Evolutionary conservation across 2,888 invertebrate genomes (phyloP).

Genomic region (Drosophila nr. perissopoda): DNA sequence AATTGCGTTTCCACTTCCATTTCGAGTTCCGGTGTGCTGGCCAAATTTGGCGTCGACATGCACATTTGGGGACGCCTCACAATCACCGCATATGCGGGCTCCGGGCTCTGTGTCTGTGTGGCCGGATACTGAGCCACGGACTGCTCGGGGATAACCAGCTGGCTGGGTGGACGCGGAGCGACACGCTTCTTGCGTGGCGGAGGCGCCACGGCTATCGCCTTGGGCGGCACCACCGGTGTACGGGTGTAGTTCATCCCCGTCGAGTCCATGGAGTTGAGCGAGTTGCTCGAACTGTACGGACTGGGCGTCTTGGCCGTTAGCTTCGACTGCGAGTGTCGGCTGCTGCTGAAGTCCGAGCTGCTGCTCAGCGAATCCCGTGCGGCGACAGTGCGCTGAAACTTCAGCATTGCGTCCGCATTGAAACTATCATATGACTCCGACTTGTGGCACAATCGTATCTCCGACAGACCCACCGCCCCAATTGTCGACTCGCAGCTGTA

Average conservation of each 20-base stretch:
- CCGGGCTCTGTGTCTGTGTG: slow-evolving; percentile 17
- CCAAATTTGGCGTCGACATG: slow-evolving; percentile 83
- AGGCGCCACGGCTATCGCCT: slow-evolving; percentile 64
- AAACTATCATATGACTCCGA: slow-evolving; percentile 83
- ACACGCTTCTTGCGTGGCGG: slow-evolving; percentile 84
- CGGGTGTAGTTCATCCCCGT: slow-evolving; percentile 84
- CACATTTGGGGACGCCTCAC: slow-evolving; percentile 80
- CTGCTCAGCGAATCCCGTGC: slow-evolving; percentile 84
- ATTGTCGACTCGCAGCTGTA: slow-evolving; percentile 84
- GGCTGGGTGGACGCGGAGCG: slow-evolving; percentile 84
- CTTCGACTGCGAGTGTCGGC: slow-evolving; percentile 82
- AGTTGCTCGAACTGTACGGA: slow-evolving; percentile 85
- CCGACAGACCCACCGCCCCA: slow-evolving; percentile 85
- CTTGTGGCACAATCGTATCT: slow-evolving; percentile 84
- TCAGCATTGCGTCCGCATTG: slow-evolving; percentile 83
- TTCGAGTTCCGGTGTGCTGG: slow-evolving; percentile 37
- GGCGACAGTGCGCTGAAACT: slow-evolving; percentile 81
- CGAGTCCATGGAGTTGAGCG: slow-evolving; percentile 85
- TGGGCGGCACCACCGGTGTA: slow-evolving; percentile 71
- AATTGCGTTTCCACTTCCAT: background rate
- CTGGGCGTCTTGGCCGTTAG: slow-evolving; percentile 84
- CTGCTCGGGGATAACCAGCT: slow-evolving; percentile 82
- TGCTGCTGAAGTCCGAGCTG: slow-evolving; percentile 84
- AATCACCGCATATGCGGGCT: slow-evolving; percentile 68
- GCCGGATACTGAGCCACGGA: slow-evolving; percentile 58